phyloP scores from a whole-genome alignment of 1,140 invertebrate genomes.

The Trichogramma pretiosum region DNA sequence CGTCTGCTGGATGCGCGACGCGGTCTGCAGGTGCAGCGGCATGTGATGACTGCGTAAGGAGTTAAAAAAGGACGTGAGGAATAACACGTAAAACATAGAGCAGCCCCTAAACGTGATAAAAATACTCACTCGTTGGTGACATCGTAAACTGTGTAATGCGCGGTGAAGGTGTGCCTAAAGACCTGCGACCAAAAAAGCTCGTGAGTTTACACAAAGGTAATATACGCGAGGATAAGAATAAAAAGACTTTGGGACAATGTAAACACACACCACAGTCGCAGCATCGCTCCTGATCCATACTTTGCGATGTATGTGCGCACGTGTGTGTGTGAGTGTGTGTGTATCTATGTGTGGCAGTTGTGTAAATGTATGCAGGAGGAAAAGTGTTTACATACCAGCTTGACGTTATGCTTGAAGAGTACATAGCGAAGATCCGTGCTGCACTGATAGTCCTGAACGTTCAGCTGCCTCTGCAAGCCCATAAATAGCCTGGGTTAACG shows the following conservation, averaged over 20 bases:
- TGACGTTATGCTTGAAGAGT: constrained; percentile 77
- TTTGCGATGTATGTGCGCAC: background rate
- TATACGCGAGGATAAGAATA: too few relatives aligned
- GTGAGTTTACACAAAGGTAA: background rate
- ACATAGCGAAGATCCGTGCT: constrained; percentile 72
- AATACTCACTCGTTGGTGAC: constrained; percentile 73
- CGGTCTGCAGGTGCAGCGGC: constrained; percentile 60
- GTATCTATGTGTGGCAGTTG: background rate
- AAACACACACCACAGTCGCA: too few relatives aligned
- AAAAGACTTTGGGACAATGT: too few relatives aligned
- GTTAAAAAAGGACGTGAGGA: too few relatives aligned
- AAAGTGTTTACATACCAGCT: constrained; percentile 55
- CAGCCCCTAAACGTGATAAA: background rate
- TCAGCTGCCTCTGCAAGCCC: constrained; percentile 64
- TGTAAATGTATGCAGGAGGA: background rate
- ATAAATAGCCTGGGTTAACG: too few relatives aligned
- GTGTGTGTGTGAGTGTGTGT: background rate
- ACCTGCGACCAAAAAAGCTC: constrained; percentile 49
- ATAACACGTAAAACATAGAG: too few relatives aligned
- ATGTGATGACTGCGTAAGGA: constrained; percentile 63
- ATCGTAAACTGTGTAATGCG: constrained; percentile 77
- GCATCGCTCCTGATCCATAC: too few relatives aligned
- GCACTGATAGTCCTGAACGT: constrained; percentile 73
- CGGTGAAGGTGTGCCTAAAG: constrained; percentile 70
- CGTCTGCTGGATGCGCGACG: constrained; percentile 58